Evolutionary conservation across 2,888 invertebrate species (phyloP), one percentile per base, ranked within the genome.

Genomic region (Lasioglossum figueresi): DNA sequence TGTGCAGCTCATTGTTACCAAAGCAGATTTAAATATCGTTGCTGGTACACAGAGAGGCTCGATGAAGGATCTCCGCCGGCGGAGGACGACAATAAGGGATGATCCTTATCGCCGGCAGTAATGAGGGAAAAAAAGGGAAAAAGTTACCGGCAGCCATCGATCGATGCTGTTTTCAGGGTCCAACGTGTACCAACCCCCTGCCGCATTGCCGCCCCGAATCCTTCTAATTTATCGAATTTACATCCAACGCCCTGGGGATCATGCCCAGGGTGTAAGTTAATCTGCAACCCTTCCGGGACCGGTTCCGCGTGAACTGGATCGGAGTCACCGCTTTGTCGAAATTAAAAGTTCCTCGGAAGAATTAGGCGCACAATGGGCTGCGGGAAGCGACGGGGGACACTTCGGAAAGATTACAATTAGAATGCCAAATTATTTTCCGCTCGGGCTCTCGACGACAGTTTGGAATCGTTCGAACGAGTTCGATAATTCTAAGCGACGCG

Each of bases 1-100:
- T 91, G 87, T 76, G 79, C 66, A 40, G 66, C 79, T 84, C 87
- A 89, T 90, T 91, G 90, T 89, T 84, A 76, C 70, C 72, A 76
- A 86, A 89, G 88, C 87, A 79, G 85, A 85, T 88, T 82, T 72
- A 82, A 86, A 89, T 89, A 87, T 87, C 79, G 76, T 78, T 63
- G 31, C 40, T 74, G 75, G 68, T 80, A 31, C 48, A 76, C 40
- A 76, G 77, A 23, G 56, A 56, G 71, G 31, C 45, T 56, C 52
- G 74, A 80, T 59, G 52, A 59, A 81, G 52, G 72, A 77, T 66
- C 56, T 59, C 31, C n/a, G 56, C 23, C 19, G 31, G 68, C 37
- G 48, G 73, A 80, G 72, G 74, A 63, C 63, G 73, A 83, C 84
- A 84, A 89, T 82, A 59, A 63, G 77, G 85, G 76, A 80, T 79